Evolutionary conservation across 1,140 invertebrate species (phyloP).

Genomic region (Caenorhabditis elegans): DNA sequence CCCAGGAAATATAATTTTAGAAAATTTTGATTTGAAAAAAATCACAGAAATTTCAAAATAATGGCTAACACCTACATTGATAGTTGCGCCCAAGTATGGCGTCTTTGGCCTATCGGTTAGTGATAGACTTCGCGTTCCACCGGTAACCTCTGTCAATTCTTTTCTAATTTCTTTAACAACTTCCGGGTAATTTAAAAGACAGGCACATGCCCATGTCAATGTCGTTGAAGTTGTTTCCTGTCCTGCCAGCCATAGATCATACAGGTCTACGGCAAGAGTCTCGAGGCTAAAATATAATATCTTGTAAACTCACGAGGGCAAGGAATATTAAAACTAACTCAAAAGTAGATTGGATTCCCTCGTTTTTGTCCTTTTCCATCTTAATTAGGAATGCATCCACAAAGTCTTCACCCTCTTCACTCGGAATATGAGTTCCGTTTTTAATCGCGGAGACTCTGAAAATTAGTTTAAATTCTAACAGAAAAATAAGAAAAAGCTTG

Average conservation of each 20-base stretch:
- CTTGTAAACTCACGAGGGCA: background rate
- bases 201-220: conserved; percentile 29
- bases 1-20: background rate
- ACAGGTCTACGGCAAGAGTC: background rate
- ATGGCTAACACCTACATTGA: background rate
- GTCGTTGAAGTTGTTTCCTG: conserved; percentile 38
- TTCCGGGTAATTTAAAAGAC: conserved; percentile 35
- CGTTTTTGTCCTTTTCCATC: conserved; percentile 33
- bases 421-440: background rate
- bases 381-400: conserved; percentile 22
- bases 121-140: background rate
- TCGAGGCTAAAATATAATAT: background rate
- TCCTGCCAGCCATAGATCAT: conserved; percentile 42
- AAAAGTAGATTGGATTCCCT: background rate
- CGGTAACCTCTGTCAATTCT: conserved; percentile 23
- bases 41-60: too few species aligned
- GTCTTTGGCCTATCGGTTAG: background rate
- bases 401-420: conserved; percentile 14
- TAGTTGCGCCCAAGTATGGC: background rate
- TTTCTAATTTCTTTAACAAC: conserved; percentile 13
- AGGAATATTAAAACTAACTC: background rate
- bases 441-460: background rate
- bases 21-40: background rate
- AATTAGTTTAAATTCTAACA: background rate
- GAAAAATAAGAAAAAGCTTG: background rate